Evolutionary conservation across 1,140 invertebrate genomes (phyloP), one percentile per base, ranked within the genome.

Genomic region (Polypedilum vanderplanki): DNA sequence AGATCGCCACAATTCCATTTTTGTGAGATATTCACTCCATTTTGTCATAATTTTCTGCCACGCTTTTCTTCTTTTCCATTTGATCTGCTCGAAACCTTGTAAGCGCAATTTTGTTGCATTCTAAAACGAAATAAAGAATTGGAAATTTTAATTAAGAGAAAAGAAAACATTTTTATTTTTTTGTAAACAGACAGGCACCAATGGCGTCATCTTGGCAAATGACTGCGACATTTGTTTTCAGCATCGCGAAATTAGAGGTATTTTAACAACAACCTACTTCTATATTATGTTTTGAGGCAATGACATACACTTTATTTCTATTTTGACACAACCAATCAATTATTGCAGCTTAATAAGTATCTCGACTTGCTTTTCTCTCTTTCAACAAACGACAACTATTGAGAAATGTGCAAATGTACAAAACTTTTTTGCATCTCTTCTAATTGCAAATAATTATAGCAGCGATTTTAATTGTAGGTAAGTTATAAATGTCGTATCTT

Each of bases 21-120:
- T 91, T 0, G 87, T 85, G 33, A 89, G 84, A 3, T 87, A 81
- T 80, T 92, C 90, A 15, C 82, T 79, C 78, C 86, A 83, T 74
- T 87, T 85, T 40, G 86, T 81, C 40, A 87, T 84, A 18, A 87
- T 84, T 8, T 86, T 84, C 76, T 89, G 87, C 87, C 87, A 91
- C 7, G 86, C 86, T 85, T 91, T 92, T 73, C 89, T 84, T 74
- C 88, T 86, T 75, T 88, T 86, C 91, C 90, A 93, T 79, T 92
- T 92, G 0, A 92, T 83, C 77, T 91, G 90, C 77, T 92, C 90
- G 41, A 90, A 87, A 8, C 92, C 92, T 85, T 92, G 91, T 0
- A 93, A 83, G 76, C 90, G 85, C 73, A 93, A 85, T 82, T 91
- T 92, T 76, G 91, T 91, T 12, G 91, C 89, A 80, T 87, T 92